phyloP scores from a whole-genome alignment of 2,113 vertebrate species.

The Mystacornis crossleyi region DNA sequence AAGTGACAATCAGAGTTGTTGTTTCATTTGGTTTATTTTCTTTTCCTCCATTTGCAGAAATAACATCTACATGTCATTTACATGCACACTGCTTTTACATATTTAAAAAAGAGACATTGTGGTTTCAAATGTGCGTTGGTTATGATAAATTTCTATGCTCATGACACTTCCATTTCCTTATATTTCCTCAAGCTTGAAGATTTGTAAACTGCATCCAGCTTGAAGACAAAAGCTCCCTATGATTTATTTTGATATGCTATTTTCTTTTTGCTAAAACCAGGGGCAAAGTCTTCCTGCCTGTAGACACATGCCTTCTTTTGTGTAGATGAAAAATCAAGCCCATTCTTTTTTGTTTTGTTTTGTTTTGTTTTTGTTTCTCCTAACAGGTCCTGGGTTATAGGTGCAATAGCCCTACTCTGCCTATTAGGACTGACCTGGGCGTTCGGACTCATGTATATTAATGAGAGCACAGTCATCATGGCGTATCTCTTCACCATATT shows the following conservation, averaged over 20 bases:
- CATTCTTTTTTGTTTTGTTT: neutral
- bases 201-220: constrained; percentile 53
- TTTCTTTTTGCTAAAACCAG: constrained; percentile 22
- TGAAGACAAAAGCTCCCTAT: neutral
- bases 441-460: constrained; percentile 99
- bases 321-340: neutral
- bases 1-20: neutral
- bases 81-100: constrained; percentile 55
- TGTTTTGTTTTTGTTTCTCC: constrained; percentile 21
- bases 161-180: constrained; percentile 66
- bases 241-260: neutral
- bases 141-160: constrained; percentile 46
- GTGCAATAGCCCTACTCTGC: constrained; percentile 95
- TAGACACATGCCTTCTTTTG: neutral
- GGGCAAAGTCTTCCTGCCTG: constrained; percentile 6
- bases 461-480: constrained; percentile 99
- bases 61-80: constrained; percentile 69
- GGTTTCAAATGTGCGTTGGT: constrained; percentile 43
- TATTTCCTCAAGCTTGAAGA: constrained; percentile 64
- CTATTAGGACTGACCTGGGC: constrained; percentile 98
- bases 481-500: constrained; percentile 99
- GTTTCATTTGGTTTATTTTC: neutral
- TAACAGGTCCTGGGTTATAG: constrained; percentile 97
- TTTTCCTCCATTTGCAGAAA: constrained; percentile 56
- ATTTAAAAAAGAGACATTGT: neutral